phyloP scores from a whole-genome alignment of 2,797 vertebrate species.

The Rhynchotus rufescens region DNA sequence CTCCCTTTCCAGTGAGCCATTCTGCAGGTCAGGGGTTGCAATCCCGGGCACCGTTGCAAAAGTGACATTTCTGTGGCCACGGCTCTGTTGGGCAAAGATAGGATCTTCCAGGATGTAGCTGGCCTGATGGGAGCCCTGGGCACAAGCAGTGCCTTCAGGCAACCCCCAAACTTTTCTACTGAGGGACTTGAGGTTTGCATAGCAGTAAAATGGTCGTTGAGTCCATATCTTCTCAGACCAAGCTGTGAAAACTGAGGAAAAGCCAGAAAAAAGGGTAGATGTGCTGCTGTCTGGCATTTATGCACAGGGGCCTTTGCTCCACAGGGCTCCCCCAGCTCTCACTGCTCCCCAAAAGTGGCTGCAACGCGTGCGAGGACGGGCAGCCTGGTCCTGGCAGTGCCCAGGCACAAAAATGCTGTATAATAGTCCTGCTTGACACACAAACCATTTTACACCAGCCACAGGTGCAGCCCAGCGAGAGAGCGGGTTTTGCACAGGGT shows the following conservation, averaged over 20 bases:
- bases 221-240: background rate
- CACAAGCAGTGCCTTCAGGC: too few species aligned
- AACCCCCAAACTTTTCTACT: too few species aligned
- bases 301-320: fast-evolving
- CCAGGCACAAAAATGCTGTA: background rate
- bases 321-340: fast-evolving
- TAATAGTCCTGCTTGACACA: too few species aligned
- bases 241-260: background rate
- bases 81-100: too few species aligned
- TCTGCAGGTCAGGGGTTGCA: too few species aligned
- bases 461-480: background rate
- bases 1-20: background rate
- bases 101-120: too few species aligned
- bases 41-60: too few species aligned
- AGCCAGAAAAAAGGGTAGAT: background rate
- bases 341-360: fast-evolving
- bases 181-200: background rate
- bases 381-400: too few species aligned
- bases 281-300: fast-evolving
- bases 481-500: background rate
- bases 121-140: too few species aligned
- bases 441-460: background rate
- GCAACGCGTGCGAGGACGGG: fast-evolving
- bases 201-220: background rate
- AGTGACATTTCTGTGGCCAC: too few species aligned